Evolutionary conservation across 2,113 vertebrate genomes (phyloP), one percentile per base, ranked within the genome.

Genomic region (Dissostichus mawsoni): DNA sequence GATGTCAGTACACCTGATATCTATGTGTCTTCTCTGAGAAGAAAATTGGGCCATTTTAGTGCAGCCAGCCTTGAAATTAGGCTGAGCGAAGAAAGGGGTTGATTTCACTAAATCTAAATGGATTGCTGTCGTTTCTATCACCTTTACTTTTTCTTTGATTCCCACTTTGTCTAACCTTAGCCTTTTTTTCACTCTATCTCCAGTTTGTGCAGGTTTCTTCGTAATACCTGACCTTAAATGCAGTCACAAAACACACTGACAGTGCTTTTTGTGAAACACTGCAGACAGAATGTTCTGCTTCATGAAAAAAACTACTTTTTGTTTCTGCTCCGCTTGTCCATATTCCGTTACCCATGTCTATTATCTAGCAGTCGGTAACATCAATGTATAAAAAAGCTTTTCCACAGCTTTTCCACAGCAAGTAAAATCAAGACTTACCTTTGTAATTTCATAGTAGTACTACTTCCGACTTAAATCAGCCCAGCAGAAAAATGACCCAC

Each of bases 61-160:
- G 85, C 91, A 89, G 84, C 64, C 90, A 90, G 74, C 78, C 90
- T 85, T 92, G 88, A 93, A 94, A 94, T 92, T 70, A 91, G 76
- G 58, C 53, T 70, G 53, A 82, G 74, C 56, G 10, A 80, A 74
- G 78, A 87, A 80, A 82, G 62, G 61, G 72, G 84, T 89, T 87
- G 81, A 90, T 92, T 92, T 86, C 78, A 65, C 69, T 80, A 80
- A 83, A 81, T 82, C 74, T 81, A 82, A 92, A 87, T 89, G 83
- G 73, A 90, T 89, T 62, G 36, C 80, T 55, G 69, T 77, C 85
- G 82, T 56, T 65, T 76, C 41, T 44, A 59, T 66, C 62, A 78
- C 69, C 64, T 84, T 83, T 74, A 18, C 58, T 23, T 86, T 67
- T 61, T 25, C 41, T 23, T 63, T 65, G 50, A 51, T 64, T 62